A percentile compares a stretch with the other conserved stretches of the same genome.
These are phyloP conservation scores for Sarcophilus harrisii DNA, from an alignment of 2,797 vertebrate genomes.

Conservation along the genomic window DNA sequence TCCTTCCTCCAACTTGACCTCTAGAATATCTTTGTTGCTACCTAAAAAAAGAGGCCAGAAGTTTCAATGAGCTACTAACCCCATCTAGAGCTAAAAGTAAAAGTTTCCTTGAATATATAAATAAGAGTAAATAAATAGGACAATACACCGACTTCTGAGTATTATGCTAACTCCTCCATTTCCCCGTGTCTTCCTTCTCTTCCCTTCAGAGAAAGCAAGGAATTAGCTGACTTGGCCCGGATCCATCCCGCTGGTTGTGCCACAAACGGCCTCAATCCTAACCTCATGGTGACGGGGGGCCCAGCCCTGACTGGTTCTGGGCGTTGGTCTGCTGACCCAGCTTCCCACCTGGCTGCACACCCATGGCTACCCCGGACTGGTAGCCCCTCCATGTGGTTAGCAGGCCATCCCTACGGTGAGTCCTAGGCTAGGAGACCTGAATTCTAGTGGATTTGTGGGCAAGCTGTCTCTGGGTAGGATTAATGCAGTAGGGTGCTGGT, in stretches of 20 bases:
- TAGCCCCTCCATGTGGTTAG: conserved; percentile 95
- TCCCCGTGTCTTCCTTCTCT: conserved; percentile 36
- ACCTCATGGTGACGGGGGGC: conserved; percentile 97
- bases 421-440: conserved; percentile 13
- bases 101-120: not conserved
- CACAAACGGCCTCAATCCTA: conserved; percentile 91
- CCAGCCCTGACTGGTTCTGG: conserved; percentile 88
- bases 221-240: conserved; percentile 93
- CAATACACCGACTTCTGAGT: not conserved
- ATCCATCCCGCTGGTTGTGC: conserved; percentile 91
- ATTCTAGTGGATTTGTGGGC: not conserved
- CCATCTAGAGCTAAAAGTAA: not conserved
- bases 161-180: not conserved
- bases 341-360: conserved; percentile 92
- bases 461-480: fast-evolving
- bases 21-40: not conserved
- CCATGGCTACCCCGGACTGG: conserved; percentile 94
- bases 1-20: not conserved
- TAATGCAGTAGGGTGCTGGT: fast-evolving
- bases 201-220: conserved; percentile 94
- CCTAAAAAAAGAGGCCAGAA: not conserved
- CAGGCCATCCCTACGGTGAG: conserved; percentile 94
- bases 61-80: not conserved
- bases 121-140: not conserved
- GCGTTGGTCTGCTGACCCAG: conserved; percentile 93